Percentiles rank a stretch among this genome's conserved stretches.
phyloP scores from a whole-genome alignment of 1,140 invertebrate genomes.

The Portunus trituberculatus region DNA sequence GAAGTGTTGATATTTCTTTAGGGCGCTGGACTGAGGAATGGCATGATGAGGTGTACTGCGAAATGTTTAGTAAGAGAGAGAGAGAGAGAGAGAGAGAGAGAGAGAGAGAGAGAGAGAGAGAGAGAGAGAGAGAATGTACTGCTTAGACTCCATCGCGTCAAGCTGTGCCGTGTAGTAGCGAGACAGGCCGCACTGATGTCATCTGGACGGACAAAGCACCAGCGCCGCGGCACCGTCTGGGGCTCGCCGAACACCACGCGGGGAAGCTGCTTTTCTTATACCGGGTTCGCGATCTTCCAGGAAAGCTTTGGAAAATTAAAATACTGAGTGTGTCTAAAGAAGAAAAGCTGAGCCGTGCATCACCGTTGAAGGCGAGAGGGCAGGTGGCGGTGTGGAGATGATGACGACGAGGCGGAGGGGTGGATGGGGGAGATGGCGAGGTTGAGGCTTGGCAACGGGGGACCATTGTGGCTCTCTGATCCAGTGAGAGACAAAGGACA shows the following conservation, averaged over 20 bases:
- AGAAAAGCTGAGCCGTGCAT: neutral
- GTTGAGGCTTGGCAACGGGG: too few species aligned
- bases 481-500: neutral
- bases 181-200: neutral
- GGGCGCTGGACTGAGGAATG: too few species aligned
- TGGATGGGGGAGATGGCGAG: neutral
- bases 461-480: neutral
- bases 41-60: too few species aligned
- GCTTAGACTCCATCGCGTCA: neutral
- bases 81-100: conserved; percentile 8
- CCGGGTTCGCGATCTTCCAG: neutral
- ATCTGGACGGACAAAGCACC: neutral
- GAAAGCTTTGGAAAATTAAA: conserved; percentile 13
- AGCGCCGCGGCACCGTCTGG: neutral
- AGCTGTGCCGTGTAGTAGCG: neutral
- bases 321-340: conserved; percentile 22
- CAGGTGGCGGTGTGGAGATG: neutral
- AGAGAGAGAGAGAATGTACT: neutral
- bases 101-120: conserved; percentile 20
- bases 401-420: neutral
- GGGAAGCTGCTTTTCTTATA: neutral
- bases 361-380: neutral
- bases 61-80: neutral
- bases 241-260: neutral
- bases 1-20: too few species aligned